Evolutionary conservation across 1,140 invertebrate genomes (phyloP).

Genomic region (Euwallacea fornicatus): DNA sequence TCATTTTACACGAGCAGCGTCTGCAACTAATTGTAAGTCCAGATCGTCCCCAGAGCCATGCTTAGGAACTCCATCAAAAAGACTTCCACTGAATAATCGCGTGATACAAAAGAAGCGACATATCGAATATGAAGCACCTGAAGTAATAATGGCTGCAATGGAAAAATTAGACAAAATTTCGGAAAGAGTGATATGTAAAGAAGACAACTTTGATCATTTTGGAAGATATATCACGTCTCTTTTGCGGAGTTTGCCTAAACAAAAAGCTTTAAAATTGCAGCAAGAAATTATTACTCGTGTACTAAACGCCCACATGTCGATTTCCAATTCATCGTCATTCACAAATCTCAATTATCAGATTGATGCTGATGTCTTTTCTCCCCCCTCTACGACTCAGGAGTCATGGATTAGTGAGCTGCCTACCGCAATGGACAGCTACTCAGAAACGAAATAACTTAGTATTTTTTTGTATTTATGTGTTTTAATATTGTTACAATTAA

Average conservation of each 20-base stretch:
- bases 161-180: conserved; percentile 30
- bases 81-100: not conserved
- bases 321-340: not conserved
- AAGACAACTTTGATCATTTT: conserved; percentile 31
- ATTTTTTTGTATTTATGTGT: not conserved
- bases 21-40: not conserved
- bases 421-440: conserved; percentile 7
- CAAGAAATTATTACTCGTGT: not conserved
- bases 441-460: conserved; percentile 1
- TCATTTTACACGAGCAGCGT: not conserved
- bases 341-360: not conserved
- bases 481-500: not conserved
- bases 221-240: conserved; percentile 30
- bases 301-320: conserved; percentile 9
- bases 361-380: not conserved
- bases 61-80: conserved; percentile 1
- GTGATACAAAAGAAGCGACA: conserved; percentile 3
- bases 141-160: conserved; percentile 19
- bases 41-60: not conserved
- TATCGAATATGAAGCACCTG: conserved; percentile 7
- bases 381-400: not conserved
- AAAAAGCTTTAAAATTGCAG: conserved; percentile 1
- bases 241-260: conserved; percentile 12
- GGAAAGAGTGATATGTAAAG: conserved; percentile 19
- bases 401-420: conserved; percentile 9